Percentiles rank a stretch among this genome's conserved stretches.
Evolutionary conservation across 2,797 vertebrate genomes (phyloP).

Genomic region (Todus mexicanus): DNA sequence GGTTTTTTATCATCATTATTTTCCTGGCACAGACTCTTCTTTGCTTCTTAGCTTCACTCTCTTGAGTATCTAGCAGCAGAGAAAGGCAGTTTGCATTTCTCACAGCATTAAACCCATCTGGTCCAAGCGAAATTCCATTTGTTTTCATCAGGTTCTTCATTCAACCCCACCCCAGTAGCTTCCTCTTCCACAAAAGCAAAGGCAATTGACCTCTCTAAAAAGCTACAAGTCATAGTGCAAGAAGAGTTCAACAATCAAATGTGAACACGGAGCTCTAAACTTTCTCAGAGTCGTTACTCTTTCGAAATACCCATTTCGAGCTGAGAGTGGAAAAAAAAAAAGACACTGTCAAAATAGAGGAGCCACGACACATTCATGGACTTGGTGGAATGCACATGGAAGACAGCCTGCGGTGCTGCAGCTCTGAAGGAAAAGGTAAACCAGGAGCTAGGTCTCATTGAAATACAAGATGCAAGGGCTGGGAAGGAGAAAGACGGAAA

Average conservation of each 20-base stretch:
- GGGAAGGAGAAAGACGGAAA: slow-evolving; percentile 9
- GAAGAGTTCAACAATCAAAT: neutral
- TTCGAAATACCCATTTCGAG: neutral
- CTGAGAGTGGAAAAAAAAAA: neutral
- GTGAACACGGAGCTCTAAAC: neutral
- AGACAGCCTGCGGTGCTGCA: neutral
- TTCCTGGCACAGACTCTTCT: slow-evolving; percentile 36
- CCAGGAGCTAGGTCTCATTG: slow-evolving; percentile 30
- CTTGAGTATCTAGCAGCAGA: slow-evolving; percentile 11
- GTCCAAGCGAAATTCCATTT: neutral
- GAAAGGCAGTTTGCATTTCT: neutral
- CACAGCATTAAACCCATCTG: neutral
- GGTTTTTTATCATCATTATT: neutral
- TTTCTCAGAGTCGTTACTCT: neutral
- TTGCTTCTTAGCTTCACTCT: slow-evolving; percentile 23
- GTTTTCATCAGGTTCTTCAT: neutral
- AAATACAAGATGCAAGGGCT: slow-evolving; percentile 28
- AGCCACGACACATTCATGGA: neutral
- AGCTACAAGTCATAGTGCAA: neutral
- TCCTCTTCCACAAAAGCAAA: slow-evolving; percentile 1
- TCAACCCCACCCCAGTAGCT: neutral
- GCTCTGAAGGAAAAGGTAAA: slow-evolving; percentile 24
- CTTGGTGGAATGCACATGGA: neutral
- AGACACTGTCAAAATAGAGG: neutral
- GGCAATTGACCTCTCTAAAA: neutral